Base-by-base conservation (phyloP, 2,888 invertebrate genomes). In the Cacoxenus indagator region DNA sequence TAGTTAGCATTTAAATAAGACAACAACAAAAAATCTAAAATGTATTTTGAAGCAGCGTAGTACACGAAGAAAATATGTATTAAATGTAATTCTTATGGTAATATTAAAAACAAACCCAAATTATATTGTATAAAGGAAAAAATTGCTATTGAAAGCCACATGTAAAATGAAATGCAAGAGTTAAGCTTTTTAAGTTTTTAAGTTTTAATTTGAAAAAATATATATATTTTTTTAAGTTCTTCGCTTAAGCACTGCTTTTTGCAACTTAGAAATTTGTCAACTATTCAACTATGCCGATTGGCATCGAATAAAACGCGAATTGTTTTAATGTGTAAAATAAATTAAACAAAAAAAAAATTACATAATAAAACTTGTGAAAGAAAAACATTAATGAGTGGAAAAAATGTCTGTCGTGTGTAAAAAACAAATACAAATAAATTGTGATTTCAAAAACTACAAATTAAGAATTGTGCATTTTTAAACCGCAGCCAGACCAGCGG, bases 391-490 rank as follows among this genome's bases (percentile, higher is more conserved):
- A 54, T 19, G 11, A 27, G 27, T 48, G 8, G 6, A 27, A 48
- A 64, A 22, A 51, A 24, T 65, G 24, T 65, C 51, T 65, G 65
- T 57, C 57, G 65, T 55, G 55, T 62, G 45, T 62, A 62, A 43
- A 45, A 45, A 48, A 27, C 19, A 48, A 64, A 59, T 46, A 67
- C 27, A 71, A 71, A 71, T 71, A 68, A 71, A 71, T 65, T 71
- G 71, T 71, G 71, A 71, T 71, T 66, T 71, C 45, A 71, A 68
- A 31, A 59, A 67, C 14, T 9, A 51, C 22, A 51, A 51, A 51
- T 14, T 14, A 37, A 37, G 14, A 4, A 1, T 11, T 4, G 1
- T 37, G 2, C 2, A 37, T 37, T 11, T 37, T 37, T n/a, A n/a
- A n/a, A n/a, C n/a, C n/a, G n/a, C n/a, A n/a, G n/a, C n/a, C n/a